Percentiles rank a stretch among this genome's conserved stretches.
phyloP scores from a whole-genome alignment of 1,140 invertebrate genomes.

The Brachionus paranguensis region DNA sequence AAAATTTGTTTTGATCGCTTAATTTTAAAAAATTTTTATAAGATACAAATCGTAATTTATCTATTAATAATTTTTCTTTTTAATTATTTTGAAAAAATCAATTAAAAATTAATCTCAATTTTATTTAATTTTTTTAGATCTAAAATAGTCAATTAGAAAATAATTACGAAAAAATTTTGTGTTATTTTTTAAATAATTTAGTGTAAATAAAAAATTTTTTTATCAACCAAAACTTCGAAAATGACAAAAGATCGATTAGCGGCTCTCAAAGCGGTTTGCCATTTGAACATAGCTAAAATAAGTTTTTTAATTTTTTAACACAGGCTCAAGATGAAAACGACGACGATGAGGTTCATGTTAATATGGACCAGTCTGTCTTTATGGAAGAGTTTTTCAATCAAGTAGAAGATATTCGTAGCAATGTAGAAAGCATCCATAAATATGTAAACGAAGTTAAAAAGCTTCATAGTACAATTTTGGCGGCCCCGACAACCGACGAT shows the following conservation, averaged over 20 bases:
- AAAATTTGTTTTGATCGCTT: too few species aligned
- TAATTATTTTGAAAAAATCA: not conserved
- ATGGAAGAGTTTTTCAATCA: constrained; percentile 45
- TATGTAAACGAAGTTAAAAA: constrained; percentile 99
- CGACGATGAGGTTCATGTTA: constrained; percentile 37
- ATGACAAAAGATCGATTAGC: constrained; percentile 98
- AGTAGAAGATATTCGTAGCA: constrained; percentile 96
- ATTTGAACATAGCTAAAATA: not conserved
- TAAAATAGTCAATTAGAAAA: not conserved
- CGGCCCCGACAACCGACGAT: constrained; percentile 95
- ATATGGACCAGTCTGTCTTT: constrained; percentile 37
- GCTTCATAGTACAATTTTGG: constrained; percentile 96
- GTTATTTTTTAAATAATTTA: not conserved
- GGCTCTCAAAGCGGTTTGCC: constrained; percentile 83
- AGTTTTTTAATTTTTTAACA: not conserved
- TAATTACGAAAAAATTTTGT: not conserved
- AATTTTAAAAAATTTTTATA: too few species aligned
- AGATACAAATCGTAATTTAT: too few species aligned
- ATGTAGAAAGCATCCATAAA: constrained; percentile 97
- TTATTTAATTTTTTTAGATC: not conserved
- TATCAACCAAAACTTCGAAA: not conserved
- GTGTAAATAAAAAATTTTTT: not conserved
- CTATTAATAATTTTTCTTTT: too few species aligned
- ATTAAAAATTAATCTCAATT: not conserved
- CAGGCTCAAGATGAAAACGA: constrained; percentile 38